Conservation (phyloP, 2,113 vertebrate genomes). For the Corythaixoides concolor region DNA sequence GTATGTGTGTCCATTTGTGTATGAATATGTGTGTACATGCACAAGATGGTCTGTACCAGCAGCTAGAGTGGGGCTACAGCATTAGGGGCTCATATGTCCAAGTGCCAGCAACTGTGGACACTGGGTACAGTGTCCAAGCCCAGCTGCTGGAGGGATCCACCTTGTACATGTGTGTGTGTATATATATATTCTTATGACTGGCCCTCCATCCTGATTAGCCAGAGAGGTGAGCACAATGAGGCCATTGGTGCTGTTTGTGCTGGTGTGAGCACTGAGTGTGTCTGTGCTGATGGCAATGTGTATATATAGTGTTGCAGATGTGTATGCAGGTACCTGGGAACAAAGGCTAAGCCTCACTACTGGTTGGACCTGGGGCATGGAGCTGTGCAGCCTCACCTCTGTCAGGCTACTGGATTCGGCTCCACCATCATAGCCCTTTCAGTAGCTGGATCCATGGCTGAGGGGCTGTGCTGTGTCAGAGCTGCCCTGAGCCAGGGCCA, state of each 20-base stretch:
- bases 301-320: not conserved
- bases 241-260: not conserved
- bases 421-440: not conserved
- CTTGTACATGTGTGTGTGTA: no score
- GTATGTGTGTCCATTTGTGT: rapidly evolving
- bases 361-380: not conserved
- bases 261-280: rapidly evolving
- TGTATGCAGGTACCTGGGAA: not conserved
- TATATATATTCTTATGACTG: not conserved
- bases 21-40: not conserved
- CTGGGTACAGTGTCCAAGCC: not conserved
- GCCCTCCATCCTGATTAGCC: not conserved
- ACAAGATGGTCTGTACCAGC: not conserved
- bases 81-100: rapidly evolving
- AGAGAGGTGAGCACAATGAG: not conserved
- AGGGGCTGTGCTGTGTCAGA: rapidly evolving
- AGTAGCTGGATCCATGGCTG: rapidly evolving
- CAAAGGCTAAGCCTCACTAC: not conserved
- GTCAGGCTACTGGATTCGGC: not conserved
- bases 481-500: not conserved
- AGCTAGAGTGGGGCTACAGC: not conserved
- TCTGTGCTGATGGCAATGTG: not conserved
- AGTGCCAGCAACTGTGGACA: not conserved
- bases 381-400: not conserved
- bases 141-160: not conserved